These are phyloP conservation scores for Nansenia antarctica DNA, from an alignment of 2,113 vertebrate genomes.

Conservation along the genomic window DNA sequence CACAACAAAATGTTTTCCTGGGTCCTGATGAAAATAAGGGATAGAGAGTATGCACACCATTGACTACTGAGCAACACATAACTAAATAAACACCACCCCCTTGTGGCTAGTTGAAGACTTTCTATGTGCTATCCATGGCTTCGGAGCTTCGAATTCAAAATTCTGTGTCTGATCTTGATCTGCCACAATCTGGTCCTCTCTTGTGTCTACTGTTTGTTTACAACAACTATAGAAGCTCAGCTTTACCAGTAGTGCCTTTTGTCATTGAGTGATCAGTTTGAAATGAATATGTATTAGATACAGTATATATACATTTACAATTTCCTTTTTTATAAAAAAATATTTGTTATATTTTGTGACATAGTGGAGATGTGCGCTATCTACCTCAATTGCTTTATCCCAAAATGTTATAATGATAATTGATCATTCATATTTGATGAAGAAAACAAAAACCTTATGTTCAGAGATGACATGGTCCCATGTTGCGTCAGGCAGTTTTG, in stretches of 20 bases:
- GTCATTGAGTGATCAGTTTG: neutral
- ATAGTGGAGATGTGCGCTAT: neutral
- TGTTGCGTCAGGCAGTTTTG: too few species aligned
- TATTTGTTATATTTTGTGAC: neutral
- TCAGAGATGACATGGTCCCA: neutral
- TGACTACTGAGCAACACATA: too few species aligned
- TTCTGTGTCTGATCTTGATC: neutral
- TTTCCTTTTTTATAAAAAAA: too few species aligned
- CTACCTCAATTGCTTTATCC: conserved; percentile 18
- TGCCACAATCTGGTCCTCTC: neutral
- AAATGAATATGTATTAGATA: neutral
- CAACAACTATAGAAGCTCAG: neutral
- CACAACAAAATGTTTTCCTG: too few species aligned
- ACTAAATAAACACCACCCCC: too few species aligned
- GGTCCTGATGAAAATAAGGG: too few species aligned
- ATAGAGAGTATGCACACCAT: too few species aligned
- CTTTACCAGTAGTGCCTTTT: conserved; percentile 16
- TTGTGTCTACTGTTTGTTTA: neutral
- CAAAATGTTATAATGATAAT: neutral
- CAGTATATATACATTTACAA: too few species aligned
- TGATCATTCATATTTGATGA: neutral
- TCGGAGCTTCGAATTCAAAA: too few species aligned
- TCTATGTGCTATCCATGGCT: too few species aligned
- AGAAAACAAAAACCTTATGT: conserved; percentile 3
- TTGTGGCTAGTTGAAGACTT: too few species aligned